Conservation (phyloP, 2,113 vertebrate species). For the Psophia crepitans region DNA sequence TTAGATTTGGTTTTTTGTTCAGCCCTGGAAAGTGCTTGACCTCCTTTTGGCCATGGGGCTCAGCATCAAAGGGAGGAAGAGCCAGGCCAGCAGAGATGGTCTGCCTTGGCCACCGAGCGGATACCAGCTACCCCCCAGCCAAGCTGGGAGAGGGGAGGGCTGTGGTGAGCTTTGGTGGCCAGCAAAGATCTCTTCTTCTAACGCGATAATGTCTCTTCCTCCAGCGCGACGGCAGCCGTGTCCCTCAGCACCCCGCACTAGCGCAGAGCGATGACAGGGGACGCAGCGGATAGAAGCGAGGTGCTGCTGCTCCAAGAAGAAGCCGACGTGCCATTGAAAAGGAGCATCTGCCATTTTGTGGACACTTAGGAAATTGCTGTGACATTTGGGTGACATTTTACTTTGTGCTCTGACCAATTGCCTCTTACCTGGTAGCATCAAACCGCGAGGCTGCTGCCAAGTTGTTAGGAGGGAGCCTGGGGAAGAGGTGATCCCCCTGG, state of each 20-base stretch:
- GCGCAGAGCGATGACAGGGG: accelerated
- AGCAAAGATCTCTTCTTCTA: neutral
- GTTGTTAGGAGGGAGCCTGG: neutral
- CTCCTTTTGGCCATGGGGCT: neutral
- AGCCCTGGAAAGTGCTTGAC: neutral
- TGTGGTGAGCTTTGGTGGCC: accelerated
- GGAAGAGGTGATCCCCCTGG: accelerated
- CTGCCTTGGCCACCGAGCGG: accelerated
- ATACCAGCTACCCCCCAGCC: neutral
- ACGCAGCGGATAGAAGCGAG: accelerated
- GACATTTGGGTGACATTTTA: conserved; percentile 51
- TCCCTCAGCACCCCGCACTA: neutral
- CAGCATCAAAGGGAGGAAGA: accelerated
- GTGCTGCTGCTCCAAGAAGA: neutral
- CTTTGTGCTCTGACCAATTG: neutral
- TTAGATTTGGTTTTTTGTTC: neutral
- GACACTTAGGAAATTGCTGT: neutral
- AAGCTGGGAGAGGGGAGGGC: neutral
- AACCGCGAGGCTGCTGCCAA: neutral
- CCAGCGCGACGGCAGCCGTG: accelerated
- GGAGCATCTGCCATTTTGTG: conserved; percentile 1
- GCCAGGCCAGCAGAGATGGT: neutral
- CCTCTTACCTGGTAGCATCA: neutral
- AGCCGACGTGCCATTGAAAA: accelerated
- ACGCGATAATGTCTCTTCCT: accelerated